Conservation (phyloP, 2,888 invertebrate species). For the Tipula vernalis region DNA sequence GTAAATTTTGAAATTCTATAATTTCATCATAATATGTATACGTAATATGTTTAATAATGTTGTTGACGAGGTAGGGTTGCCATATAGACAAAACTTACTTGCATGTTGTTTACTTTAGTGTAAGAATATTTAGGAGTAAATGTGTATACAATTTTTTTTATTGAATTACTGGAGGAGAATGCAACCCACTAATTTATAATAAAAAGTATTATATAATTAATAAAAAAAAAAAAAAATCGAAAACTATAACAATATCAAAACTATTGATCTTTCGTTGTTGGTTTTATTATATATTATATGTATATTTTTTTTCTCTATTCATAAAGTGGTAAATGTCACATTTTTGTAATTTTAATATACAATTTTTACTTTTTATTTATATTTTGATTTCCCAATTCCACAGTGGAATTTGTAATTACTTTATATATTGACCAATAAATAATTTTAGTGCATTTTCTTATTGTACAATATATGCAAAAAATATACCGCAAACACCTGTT, state of each 20-base stretch:
- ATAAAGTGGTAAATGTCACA: slow-evolving; percentile 4
- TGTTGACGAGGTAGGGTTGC: not conserved
- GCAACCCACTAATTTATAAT: not conserved
- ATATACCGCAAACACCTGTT: not conserved
- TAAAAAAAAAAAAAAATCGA: not conserved
- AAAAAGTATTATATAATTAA: not conserved
- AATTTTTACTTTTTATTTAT: not conserved
- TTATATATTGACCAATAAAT: not conserved
- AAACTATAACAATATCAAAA: not conserved
- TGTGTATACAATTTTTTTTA: not conserved
- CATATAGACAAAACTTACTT: not conserved
- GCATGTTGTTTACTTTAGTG: not conserved
- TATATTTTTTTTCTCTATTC: not conserved
- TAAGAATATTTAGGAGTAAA: not conserved
- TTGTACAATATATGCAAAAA: not conserved
- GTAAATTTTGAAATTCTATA: not conserved
- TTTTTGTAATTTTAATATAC: not conserved
- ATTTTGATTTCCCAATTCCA: not conserved
- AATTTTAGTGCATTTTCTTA: not conserved
- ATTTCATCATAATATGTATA: not conserved
- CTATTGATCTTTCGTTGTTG: slow-evolving; percentile 4
- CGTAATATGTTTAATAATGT: not conserved
- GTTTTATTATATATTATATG: not conserved
- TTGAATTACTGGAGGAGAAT: not conserved
- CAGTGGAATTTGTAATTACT: not conserved